Evolutionary conservation across 2,797 vertebrate species (phyloP).

Genomic region (Xenops minutus): DNA sequence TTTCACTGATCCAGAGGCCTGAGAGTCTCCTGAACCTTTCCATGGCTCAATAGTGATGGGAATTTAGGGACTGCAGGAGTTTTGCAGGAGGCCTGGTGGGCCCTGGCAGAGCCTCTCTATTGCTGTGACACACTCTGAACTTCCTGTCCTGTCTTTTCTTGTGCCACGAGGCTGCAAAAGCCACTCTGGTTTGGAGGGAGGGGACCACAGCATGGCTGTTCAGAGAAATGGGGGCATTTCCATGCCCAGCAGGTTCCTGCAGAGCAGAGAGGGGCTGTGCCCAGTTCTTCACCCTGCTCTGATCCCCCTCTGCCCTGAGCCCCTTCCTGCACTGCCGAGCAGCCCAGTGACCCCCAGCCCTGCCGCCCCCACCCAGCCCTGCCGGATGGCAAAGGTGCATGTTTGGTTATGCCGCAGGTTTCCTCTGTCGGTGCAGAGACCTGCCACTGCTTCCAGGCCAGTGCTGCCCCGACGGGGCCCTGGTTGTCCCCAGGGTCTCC

Average conservation of each 20-base stretch:
- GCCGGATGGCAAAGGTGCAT: neutral
- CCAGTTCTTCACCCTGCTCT: neutral
- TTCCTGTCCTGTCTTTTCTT: fast-evolving
- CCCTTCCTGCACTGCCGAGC: too few species aligned
- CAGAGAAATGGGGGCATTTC: neutral
- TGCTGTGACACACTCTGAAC: neutral
- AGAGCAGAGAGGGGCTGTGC: neutral
- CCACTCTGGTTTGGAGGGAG: neutral
- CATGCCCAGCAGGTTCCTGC: neutral
- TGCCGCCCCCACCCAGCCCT: too few species aligned
- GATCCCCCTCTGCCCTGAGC: neutral
- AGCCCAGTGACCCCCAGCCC: too few species aligned
- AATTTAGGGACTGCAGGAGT: fast-evolving
- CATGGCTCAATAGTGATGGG: fast-evolving
- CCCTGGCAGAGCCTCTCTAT: neutral
- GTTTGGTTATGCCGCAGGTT: neutral
- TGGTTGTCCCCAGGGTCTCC: neutral
- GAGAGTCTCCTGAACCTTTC: neutral
- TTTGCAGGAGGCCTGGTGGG: neutral
- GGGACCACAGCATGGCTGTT: neutral
- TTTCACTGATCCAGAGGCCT: neutral
- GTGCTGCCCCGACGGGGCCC: fast-evolving
- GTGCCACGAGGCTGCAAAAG: neutral
- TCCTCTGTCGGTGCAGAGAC: neutral
- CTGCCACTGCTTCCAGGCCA: neutral